These are phyloP conservation scores for Fragariocoptes setiger DNA, from an alignment of 1,140 invertebrate genomes.

Conservation along the genomic window DNA sequence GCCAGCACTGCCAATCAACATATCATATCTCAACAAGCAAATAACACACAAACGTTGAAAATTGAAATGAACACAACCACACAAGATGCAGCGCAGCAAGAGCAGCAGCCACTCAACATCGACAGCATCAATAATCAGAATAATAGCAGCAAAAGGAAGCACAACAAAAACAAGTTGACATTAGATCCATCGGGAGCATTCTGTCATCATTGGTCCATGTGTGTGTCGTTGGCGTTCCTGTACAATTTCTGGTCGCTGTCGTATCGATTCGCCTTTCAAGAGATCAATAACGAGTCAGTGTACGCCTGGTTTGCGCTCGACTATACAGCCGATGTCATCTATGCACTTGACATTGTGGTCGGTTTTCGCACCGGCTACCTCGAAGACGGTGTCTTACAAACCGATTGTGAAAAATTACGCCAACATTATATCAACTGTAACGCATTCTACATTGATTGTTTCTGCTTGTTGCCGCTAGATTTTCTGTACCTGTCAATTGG, in stretches of 20 bases:
- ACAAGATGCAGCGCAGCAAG: background rate
- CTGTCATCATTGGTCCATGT: conserved; percentile 84
- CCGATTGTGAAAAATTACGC: conserved; percentile 59
- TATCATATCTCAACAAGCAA: conserved; percentile 20
- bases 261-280: conserved; percentile 87
- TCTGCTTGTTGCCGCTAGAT: conserved; percentile 82
- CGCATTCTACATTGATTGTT: conserved; percentile 89
- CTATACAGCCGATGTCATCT: conserved; percentile 80
- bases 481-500: conserved; percentile 90
- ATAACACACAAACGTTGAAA: background rate
- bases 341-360: conserved; percentile 77
- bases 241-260: conserved; percentile 98
- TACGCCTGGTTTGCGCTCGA: conserved; percentile 83
- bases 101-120: background rate
- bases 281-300: conserved; percentile 34
- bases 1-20: conserved; percentile 15
- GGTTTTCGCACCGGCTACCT: conserved; percentile 87
- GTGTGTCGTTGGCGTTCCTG: conserved; percentile 81
- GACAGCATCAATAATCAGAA: background rate
- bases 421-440: conserved; percentile 96
- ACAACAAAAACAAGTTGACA: conserved; percentile 1
- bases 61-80: background rate
- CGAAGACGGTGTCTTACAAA: conserved; percentile 81
- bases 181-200: conserved; percentile 33
- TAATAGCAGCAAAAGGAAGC: background rate